These are phyloP conservation scores for Isaurus tuberculatus DNA, from an alignment of 92 coral and sea anemone genomes.

Conservation along the genomic window DNA sequence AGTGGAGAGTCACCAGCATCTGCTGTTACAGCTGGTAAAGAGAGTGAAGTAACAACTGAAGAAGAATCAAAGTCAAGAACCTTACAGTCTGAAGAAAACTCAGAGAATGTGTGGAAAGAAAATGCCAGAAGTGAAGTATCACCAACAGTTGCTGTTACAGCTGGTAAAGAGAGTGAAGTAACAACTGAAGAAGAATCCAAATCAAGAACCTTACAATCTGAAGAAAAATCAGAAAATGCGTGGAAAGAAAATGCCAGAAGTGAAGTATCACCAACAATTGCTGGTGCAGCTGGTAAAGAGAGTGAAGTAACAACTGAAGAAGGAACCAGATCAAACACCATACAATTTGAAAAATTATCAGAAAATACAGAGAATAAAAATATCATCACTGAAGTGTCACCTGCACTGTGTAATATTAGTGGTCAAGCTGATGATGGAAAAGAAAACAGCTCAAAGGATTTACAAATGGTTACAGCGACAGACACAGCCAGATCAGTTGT, in stretches of 20 bases:
- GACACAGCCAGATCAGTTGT: neutral
- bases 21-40: neutral
- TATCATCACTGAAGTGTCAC: neutral
- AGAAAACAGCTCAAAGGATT: constrained; percentile 17
- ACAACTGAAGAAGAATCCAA: neutral
- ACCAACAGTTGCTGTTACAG: neutral
- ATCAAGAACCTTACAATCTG: neutral
- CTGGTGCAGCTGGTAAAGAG: neutral
- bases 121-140: neutral
- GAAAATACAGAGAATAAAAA: neutral
- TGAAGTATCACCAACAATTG: constrained; percentile 78
- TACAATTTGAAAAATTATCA: neutral
- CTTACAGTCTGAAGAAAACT: neutral
- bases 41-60: neutral
- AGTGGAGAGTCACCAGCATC: neutral
- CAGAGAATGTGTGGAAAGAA: neutral
- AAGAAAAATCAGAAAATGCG: constrained; percentile 6
- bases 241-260: constrained; percentile 44
- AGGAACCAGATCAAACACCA: neutral
- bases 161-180: neutral
- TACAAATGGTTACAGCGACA: constrained; percentile 24
- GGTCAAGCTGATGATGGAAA: constrained; percentile 30
- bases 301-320: neutral
- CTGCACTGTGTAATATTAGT: constrained; percentile 41
- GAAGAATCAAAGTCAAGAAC: neutral